These are phyloP conservation scores for Pachliopta kotzebuea DNA, from an alignment of 2,888 invertebrate species.

Conservation along the genomic window DNA sequence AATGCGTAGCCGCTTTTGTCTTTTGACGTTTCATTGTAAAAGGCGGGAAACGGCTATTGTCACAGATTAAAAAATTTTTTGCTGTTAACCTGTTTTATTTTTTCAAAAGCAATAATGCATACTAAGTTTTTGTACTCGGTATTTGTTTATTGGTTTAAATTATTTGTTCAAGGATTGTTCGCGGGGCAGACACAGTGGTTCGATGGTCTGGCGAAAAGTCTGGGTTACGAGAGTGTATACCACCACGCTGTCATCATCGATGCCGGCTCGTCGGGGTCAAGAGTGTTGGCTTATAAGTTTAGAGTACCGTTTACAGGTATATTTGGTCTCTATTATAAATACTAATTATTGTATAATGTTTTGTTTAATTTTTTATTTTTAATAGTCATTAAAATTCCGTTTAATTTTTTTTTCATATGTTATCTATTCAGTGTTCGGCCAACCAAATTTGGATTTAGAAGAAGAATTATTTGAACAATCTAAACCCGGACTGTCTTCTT, in stretches of 20 bases:
- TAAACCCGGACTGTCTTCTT: slow-evolving; percentile 95
- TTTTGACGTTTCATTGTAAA: not conserved
- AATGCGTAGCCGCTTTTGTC: not conserved
- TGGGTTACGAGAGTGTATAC: slow-evolving; percentile 82
- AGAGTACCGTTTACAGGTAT: slow-evolving; percentile 87
- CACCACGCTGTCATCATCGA: slow-evolving; percentile 94
- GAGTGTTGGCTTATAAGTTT: slow-evolving; percentile 91
- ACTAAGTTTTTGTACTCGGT: not conserved
- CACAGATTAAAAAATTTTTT: not conserved
- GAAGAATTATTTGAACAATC: slow-evolving; percentile 90
- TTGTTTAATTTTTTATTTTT: not conserved
- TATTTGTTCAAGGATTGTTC: slow-evolving; percentile 70
- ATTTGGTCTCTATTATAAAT: slow-evolving; percentile 30
- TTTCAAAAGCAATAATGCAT: not conserved
- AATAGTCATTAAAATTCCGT: not conserved
- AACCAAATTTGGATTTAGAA: slow-evolving; percentile 87
- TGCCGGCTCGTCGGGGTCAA: slow-evolving; percentile 95
- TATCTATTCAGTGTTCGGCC: slow-evolving; percentile 62
- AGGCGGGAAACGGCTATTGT: slow-evolving; percentile 1
- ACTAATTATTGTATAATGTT: not conserved
- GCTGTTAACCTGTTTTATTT: not conserved
- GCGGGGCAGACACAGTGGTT: slow-evolving; percentile 82
- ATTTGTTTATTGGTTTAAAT: slow-evolving; percentile 1
- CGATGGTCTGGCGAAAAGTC: slow-evolving; percentile 85
- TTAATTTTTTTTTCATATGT: not conserved